Evolutionary conservation across 2,797 vertebrate genomes (phyloP).

Genomic region (Aeoliscus strigatus): DNA sequence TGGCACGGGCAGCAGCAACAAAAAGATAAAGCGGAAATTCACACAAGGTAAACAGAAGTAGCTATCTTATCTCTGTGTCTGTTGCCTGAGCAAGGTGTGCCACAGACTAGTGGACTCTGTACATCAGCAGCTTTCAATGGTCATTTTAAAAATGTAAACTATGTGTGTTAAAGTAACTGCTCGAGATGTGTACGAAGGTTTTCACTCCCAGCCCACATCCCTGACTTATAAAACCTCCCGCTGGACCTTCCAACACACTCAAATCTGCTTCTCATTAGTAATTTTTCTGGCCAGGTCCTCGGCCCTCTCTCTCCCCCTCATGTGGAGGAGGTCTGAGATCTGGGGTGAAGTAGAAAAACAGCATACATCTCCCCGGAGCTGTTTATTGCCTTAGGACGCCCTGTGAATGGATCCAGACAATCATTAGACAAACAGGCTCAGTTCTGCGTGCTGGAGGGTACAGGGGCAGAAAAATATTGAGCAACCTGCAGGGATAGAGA

Average conservation of each 20-base stretch:
- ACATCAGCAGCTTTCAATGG: background rate
- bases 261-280: slow-evolving; percentile 11
- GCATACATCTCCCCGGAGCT: background rate
- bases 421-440: slow-evolving; percentile 6
- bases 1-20: background rate
- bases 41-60: background rate
- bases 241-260: background rate
- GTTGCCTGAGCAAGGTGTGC: background rate
- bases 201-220: slow-evolving; percentile 1
- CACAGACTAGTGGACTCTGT: slow-evolving; percentile 13
- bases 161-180: too few species aligned
- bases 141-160: background rate
- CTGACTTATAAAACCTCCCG: slow-evolving; percentile 6
- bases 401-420: slow-evolving; percentile 3
- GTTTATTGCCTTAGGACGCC: slow-evolving; percentile 37
- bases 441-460: slow-evolving; percentile 11
- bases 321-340: background rate
- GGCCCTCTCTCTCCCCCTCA: background rate
- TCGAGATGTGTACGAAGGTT: slow-evolving; percentile 2
- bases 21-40: background rate
- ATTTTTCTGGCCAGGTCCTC: background rate
- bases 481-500: background rate
- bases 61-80: slow-evolving; percentile 10
- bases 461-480: slow-evolving; percentile 22
- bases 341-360: slow-evolving; percentile 8